Conservation (phyloP, 2,797 vertebrate species). For the Bothrops alternatus region DNA sequence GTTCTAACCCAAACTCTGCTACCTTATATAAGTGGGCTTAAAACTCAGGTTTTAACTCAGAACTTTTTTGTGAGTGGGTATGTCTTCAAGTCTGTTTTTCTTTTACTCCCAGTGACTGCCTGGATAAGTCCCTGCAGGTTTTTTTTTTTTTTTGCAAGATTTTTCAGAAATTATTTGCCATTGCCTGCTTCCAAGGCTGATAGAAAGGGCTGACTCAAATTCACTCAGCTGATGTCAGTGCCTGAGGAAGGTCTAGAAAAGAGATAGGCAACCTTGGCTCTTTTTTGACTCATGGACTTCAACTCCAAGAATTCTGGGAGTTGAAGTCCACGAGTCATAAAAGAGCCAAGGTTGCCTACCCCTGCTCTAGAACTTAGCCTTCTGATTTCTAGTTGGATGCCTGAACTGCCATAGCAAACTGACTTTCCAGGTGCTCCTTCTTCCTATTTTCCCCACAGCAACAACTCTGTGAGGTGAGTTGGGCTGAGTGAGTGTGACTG, state of each 20-base stretch:
- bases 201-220: background rate
- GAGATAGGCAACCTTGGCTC: no score
- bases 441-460: background rate
- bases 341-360: no score
- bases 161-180: background rate
- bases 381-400: background rate
- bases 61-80: background rate
- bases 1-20: background rate
- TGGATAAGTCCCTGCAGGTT: background rate
- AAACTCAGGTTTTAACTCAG: background rate
- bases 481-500: background rate
- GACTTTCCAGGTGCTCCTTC: background rate
- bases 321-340: no score
- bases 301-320: no score
- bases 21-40: background rate
- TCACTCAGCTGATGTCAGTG: background rate
- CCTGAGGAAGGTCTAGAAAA: no score
- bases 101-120: background rate
- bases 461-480: background rate
- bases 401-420: background rate
- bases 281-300: no score
- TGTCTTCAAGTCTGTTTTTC: background rate
- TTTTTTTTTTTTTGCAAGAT: background rate
- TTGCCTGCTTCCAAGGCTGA: background rate
- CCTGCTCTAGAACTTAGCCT: background rate